Conservation (phyloP, 1,140 invertebrate genomes). For the Drosophila aff. region DNA sequence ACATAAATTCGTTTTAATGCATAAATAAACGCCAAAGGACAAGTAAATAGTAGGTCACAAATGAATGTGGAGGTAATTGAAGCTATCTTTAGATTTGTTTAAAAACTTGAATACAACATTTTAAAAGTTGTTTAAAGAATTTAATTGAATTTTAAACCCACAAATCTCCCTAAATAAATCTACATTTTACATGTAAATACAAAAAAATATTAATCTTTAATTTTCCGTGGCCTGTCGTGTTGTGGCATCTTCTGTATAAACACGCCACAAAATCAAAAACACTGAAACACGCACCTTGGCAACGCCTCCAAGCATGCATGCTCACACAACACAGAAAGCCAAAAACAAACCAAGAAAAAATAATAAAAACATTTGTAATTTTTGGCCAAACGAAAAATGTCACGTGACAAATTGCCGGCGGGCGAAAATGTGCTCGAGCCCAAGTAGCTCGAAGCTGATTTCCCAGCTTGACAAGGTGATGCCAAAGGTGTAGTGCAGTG, state of each 20-base stretch:
- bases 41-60: background rate
- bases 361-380: constrained; percentile 60
- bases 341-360: constrained; percentile 28
- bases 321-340: constrained; percentile 20
- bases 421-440: constrained; percentile 52
- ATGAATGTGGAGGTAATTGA: background rate
- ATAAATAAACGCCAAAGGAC: constrained; percentile 7
- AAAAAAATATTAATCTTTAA: background rate
- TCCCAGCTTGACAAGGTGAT: constrained; percentile 6
- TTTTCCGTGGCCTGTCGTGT: constrained; percentile 4
- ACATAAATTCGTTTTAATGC: background rate
- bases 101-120: background rate
- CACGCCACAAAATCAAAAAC: constrained; percentile 49
- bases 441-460: constrained; percentile 12
- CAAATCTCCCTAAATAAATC: background rate
- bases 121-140: too few species aligned
- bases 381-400: constrained; percentile 57
- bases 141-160: background rate
- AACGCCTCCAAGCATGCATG: constrained; percentile 62
- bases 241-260: constrained; percentile 44
- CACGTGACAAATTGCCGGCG: constrained; percentile 77
- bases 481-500: constrained; percentile 1
- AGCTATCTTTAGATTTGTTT: background rate
- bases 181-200: background rate
- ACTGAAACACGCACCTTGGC: constrained; percentile 37